These are phyloP conservation scores for Drosophila teissieri DNA, from an alignment of 1,140 invertebrate species.

Conservation along the genomic window DNA sequence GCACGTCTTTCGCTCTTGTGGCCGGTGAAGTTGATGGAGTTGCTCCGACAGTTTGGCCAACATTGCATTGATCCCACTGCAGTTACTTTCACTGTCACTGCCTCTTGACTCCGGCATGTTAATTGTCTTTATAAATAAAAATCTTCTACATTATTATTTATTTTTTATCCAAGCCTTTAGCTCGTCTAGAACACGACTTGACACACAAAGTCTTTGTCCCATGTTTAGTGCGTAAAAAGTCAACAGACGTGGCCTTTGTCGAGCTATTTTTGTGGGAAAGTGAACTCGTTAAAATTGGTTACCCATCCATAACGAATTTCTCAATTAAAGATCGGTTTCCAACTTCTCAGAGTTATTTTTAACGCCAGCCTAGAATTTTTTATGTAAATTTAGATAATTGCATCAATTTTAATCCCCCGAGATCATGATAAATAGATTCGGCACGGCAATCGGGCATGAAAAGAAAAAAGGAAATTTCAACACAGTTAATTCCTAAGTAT, in stretches of 20 bases:
- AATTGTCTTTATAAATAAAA: slow-evolving; percentile 62
- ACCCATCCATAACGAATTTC: slow-evolving; percentile 9
- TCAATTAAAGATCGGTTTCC: background rate
- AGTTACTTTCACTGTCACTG: slow-evolving; percentile 75
- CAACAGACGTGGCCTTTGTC: slow-evolving; percentile 23
- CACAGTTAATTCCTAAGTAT: slow-evolving; percentile 43
- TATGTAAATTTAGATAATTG: slow-evolving; percentile 55
- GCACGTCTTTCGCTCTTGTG: slow-evolving; percentile 43
- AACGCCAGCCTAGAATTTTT: background rate
- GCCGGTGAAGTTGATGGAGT: slow-evolving; percentile 61
- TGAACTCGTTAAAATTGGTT: slow-evolving; percentile 7
- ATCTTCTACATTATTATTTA: slow-evolving; percentile 23
- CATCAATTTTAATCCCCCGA: slow-evolving; percentile 39
- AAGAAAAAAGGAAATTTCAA: slow-evolving; percentile 64
- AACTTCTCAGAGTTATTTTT: background rate
- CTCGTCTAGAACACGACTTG: slow-evolving; percentile 5
- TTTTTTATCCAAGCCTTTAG: background rate
- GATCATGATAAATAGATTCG: slow-evolving; percentile 43
- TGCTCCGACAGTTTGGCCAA: slow-evolving; percentile 50
- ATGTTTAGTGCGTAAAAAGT: slow-evolving; percentile 22
- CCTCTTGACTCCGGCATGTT: slow-evolving; percentile 36
- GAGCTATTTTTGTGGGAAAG: slow-evolving; percentile 14
- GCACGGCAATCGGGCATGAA: slow-evolving; percentile 19
- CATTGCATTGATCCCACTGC: slow-evolving; percentile 56
- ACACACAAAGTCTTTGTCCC: background rate